Conservation (phyloP, 2,888 invertebrate species). For the Apodemia zela region DNA sequence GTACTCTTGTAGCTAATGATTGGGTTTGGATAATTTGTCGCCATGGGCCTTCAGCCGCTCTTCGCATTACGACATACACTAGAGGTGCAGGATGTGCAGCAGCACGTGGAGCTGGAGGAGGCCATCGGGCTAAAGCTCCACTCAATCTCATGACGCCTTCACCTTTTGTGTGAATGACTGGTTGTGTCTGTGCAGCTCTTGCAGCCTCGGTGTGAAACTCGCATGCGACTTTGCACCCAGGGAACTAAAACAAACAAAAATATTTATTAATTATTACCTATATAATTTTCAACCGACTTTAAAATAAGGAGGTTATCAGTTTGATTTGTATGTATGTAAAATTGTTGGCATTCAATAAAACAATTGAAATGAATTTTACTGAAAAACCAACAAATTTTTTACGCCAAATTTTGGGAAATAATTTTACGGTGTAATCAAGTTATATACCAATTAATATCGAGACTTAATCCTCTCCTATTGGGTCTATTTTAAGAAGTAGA, state of each 20-base stretch:
- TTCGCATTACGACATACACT: slow-evolving; percentile 86
- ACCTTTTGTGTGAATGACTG: slow-evolving; percentile 85
- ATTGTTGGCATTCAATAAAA: no score
- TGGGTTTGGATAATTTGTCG: slow-evolving; percentile 84
- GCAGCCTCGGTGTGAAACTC: slow-evolving; percentile 84
- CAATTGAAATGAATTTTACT: no score
- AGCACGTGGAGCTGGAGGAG: slow-evolving; percentile 80
- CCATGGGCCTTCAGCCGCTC: slow-evolving; percentile 83
- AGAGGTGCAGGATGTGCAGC: slow-evolving; percentile 80
- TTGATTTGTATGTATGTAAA: no score
- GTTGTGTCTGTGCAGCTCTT: slow-evolving; percentile 82
- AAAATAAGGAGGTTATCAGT: no score
- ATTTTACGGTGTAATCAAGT: no score
- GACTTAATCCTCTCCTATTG: no score
- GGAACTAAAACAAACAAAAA: slow-evolving; percentile 79
- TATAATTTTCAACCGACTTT: no score
- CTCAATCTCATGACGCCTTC: slow-evolving; percentile 84
- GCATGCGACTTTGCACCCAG: slow-evolving; percentile 86
- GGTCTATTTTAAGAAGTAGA: no score
- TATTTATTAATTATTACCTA: slow-evolving; percentile 15
- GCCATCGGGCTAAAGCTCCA: slow-evolving; percentile 83
- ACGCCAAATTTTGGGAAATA: no score
- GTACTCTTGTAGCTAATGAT: slow-evolving; percentile 82
- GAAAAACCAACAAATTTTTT: no score
- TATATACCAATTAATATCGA: no score